A percentile compares a stretch with the other conserved stretches of the same genome.
Evolutionary conservation across 2,888 invertebrate genomes (phyloP).

Genomic region (Noctuana brunneofusca): DNA sequence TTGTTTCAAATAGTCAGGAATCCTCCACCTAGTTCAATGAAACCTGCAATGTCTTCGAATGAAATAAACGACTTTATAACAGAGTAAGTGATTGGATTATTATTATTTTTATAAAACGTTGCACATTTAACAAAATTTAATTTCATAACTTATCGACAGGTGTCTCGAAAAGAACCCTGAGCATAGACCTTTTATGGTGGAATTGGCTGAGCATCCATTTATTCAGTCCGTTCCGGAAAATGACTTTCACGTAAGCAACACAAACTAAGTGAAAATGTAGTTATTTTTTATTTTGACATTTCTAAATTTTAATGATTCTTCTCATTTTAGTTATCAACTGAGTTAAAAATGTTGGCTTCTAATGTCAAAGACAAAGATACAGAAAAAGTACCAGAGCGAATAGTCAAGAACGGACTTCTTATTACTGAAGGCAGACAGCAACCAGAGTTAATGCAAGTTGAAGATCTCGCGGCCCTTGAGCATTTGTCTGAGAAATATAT

Average conservation of each 20-base stretch:
- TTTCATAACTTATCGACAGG: slow-evolving; percentile 66
- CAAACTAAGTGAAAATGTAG: background rate
- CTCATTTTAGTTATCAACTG: slow-evolving; percentile 85
- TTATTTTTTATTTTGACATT: background rate
- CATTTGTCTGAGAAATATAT: slow-evolving; percentile 88
- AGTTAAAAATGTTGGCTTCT: slow-evolving; percentile 84
- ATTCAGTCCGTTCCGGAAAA: slow-evolving; percentile 90
- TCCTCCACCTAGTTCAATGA: slow-evolving; percentile 92
- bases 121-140: background rate
- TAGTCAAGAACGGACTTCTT: slow-evolving; percentile 74
- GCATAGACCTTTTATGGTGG: slow-evolving; percentile 91
- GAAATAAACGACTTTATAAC: slow-evolving; percentile 93
- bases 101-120: background rate
- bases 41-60: slow-evolving; percentile 92
- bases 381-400: slow-evolving; percentile 70
- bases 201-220: slow-evolving; percentile 93
- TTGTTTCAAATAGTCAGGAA: slow-evolving; percentile 95
- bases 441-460: slow-evolving; percentile 90
- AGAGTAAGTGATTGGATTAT: slow-evolving; percentile 84
- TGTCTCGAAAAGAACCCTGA: slow-evolving; percentile 94
- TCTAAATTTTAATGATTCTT: slow-evolving; percentile 34
- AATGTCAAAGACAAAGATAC: slow-evolving; percentile 67
- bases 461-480: slow-evolving; percentile 92
- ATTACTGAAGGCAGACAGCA: slow-evolving; percentile 76
- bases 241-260: slow-evolving; percentile 86